Base-by-base conservation (phyloP, 2,888 invertebrate species). In the Sarcophaga caerulescens region DNA sequence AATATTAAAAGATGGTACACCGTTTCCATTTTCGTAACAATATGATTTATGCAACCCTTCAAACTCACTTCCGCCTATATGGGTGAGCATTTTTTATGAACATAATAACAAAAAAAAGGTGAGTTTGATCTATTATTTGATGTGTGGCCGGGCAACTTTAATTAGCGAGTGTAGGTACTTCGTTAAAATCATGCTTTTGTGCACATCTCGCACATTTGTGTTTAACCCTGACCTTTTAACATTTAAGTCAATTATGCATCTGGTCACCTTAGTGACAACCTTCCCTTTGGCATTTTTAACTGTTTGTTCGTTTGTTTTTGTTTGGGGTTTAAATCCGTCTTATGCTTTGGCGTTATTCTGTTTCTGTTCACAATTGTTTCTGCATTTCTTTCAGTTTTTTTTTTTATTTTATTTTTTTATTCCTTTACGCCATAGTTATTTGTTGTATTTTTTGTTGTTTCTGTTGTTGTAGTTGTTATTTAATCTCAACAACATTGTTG, bases 201-300 rank as follows among this genome's bases (percentile, higher is more conserved):
- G 3, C 12, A 17, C 17, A 5, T 17, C 12, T 14, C 4, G 4
- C 17, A 52, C 17, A 52, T 52, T 52, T 52, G 14, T 52, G 1
- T 52, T 52, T 52, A 25, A 14, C 25, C 44, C 44, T 66, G 17
- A 66, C 25, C 66, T 66, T 19, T 19, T 66, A 66, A 35, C 44
- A 11, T 66, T 44, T 19, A 17, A 11, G n/a, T 52, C 5, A 14
- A 52, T 52, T 14, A 52, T 17, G 4, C 4, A 57, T 17, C 57
- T 85, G 84, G 75, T 25, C 71, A 66, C 71, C 25, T 17, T 25
- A 52, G 52, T 14, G 52, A 14, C 17, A 68, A 74, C 23, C n/a
- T 59, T 81, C 77, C 85, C 80, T 86, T 83, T 77, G 80, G 79
- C 79, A 85, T 82, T 79, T 77, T 81, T 71, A 60, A 80, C 80